Evolutionary conservation across 1,140 invertebrate species (phyloP).

Genomic region (Sycophila sp.): DNA sequence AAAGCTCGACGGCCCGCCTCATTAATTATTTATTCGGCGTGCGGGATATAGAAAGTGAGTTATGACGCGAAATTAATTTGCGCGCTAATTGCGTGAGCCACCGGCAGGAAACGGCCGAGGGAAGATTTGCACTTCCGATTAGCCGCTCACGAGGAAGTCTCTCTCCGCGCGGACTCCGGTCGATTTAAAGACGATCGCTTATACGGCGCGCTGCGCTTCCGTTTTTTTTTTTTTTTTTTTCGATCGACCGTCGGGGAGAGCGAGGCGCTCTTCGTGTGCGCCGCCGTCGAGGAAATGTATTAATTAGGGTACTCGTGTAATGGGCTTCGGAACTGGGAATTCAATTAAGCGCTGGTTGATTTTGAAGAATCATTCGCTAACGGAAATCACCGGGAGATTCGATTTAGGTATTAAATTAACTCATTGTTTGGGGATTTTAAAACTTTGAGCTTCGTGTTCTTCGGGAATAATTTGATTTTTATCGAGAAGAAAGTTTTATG

Average conservation of each 20-base stretch:
- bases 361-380: too few species aligned
- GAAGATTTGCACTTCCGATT: constrained; percentile 19
- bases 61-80: constrained; percentile 16
- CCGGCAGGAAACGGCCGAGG: not conserved
- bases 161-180: not conserved
- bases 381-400: too few species aligned
- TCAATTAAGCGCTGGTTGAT: too few species aligned
- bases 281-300: not conserved
- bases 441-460: too few species aligned
- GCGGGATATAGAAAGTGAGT: constrained; percentile 12
- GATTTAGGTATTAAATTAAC: too few species aligned
- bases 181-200: not conserved
- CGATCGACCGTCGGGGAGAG: not conserved
- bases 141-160: not conserved
- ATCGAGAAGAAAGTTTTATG: too few species aligned
- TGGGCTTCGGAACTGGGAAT: too few species aligned
- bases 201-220: not conserved
- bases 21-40: constrained; percentile 19
- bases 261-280: not conserved
- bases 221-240: not conserved
- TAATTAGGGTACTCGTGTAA: too few species aligned
- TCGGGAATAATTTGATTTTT: too few species aligned
- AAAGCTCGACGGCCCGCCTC: not conserved
- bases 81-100: not conserved
- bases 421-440: too few species aligned